Evolutionary conservation across 2,888 invertebrate species (phyloP).

Genomic region (Nematopogon swammerdamellus): DNA sequence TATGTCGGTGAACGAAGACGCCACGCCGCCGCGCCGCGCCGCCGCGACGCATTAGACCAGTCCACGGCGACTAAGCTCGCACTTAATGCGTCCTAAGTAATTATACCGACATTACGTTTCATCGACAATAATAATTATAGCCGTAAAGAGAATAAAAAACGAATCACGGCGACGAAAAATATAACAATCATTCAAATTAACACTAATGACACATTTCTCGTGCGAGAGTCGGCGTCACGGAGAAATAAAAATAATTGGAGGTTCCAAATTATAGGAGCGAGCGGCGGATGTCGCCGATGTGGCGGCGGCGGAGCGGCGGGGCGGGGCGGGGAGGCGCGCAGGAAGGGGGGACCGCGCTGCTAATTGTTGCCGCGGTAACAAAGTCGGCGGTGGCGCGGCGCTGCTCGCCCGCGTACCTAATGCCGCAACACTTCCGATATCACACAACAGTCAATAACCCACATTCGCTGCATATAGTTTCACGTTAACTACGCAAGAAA

Average conservation of each 20-base stretch:
- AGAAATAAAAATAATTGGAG: constrained; percentile 49
- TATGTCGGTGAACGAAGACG: too few relatives aligned
- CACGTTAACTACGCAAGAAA: too few relatives aligned
- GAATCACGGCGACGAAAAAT: constrained; percentile 19
- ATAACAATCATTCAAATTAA: constrained; percentile 43
- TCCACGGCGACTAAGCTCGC: not conserved
- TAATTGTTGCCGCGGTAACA: not conserved
- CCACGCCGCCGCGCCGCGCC: not conserved
- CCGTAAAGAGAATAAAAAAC: not conserved
- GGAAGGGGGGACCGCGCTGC: constrained; percentile 47
- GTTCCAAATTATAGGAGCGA: constrained; percentile 50
- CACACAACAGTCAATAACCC: too few relatives aligned
- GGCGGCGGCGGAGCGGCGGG: constrained; percentile 14
- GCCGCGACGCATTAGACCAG: constrained; percentile 28
- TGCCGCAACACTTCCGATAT: too few relatives aligned
- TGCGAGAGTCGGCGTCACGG: constrained; percentile 43
- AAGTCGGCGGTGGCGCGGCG: not conserved
- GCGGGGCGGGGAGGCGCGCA: constrained; percentile 32
- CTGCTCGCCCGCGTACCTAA: too few relatives aligned
- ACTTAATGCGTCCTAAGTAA: constrained; percentile 21
- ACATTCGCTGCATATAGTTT: too few relatives aligned
- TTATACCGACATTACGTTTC: constrained; percentile 33
- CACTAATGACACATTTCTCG: constrained; percentile 50
- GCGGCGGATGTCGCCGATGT: constrained; percentile 51
- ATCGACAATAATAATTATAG: constrained; percentile 27